Conservation (phyloP, 2,113 vertebrate species). For the Cheirogaleus medius region DNA sequence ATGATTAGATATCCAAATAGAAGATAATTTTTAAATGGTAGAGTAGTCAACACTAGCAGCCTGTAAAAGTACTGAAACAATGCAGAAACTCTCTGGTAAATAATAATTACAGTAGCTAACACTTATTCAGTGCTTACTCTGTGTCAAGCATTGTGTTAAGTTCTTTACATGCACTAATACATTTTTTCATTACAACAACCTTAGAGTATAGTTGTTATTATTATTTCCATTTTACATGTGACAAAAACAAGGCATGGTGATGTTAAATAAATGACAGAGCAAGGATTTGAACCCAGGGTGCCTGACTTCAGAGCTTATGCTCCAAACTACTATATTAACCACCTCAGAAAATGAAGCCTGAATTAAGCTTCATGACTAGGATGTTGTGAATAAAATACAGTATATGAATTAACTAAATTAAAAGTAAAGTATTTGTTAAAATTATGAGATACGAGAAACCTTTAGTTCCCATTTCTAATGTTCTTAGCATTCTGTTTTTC, state of each 20-base stretch:
- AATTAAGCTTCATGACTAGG: background rate
- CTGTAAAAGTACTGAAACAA: slow-evolving; percentile 23
- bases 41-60: background rate
- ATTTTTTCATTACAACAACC: background rate
- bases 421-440: background rate
- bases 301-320: background rate
- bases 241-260: background rate
- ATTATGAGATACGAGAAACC: background rate
- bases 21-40: slow-evolving; percentile 6
- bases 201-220: background rate
- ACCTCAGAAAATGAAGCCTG: background rate
- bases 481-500: slow-evolving; percentile 13
- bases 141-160: background rate
- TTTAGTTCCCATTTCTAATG: background rate
- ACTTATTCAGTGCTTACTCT: background rate
- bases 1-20: background rate
- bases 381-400: slow-evolving; percentile 4
- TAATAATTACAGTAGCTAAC: background rate
- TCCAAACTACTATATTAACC: background rate
- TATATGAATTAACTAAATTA: background rate
- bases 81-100: background rate
- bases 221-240: background rate
- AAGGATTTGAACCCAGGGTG: background rate
- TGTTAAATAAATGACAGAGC: background rate
- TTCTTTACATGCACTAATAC: background rate